Evolutionary conservation across 2,797 vertebrate genomes (phyloP).

Genomic region (Sarcophilus harrisii): DNA sequence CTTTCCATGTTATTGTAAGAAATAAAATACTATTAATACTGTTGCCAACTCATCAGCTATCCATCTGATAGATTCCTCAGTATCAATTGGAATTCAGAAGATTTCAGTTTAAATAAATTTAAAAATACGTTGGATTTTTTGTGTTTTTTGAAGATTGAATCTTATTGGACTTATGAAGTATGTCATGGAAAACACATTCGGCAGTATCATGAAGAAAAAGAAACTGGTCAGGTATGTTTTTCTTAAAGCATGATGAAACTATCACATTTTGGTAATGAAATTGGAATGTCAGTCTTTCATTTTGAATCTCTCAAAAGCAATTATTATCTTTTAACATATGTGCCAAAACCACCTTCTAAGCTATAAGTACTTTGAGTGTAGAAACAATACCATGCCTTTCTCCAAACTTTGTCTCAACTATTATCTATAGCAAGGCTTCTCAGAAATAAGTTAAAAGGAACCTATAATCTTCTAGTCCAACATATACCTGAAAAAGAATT

Average conservation of each 20-base stretch:
- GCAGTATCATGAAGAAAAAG: constrained; percentile 99
- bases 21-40: background rate
- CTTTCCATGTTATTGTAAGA: background rate
- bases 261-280: background rate
- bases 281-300: background rate
- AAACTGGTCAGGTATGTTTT: constrained; percentile 94
- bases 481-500: background rate
- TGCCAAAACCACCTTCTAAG: background rate
- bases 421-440: background rate
- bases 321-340: background rate
- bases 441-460: background rate
- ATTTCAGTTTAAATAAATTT: constrained; percentile 27
- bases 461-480: background rate
- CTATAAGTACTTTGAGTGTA: background rate
- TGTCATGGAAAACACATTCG: constrained; percentile 97
- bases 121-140: background rate
- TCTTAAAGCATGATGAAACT: constrained; percentile 43
- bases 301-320: background rate
- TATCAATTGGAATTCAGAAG: constrained; percentile 31
- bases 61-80: constrained; percentile 25
- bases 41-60: background rate
- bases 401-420: background rate
- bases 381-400: background rate
- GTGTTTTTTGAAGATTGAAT: constrained; percentile 92
- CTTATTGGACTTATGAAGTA: constrained; percentile 99